Evolutionary conservation across 2,113 vertebrate species (phyloP).

Genomic region (Aramus guarauna): DNA sequence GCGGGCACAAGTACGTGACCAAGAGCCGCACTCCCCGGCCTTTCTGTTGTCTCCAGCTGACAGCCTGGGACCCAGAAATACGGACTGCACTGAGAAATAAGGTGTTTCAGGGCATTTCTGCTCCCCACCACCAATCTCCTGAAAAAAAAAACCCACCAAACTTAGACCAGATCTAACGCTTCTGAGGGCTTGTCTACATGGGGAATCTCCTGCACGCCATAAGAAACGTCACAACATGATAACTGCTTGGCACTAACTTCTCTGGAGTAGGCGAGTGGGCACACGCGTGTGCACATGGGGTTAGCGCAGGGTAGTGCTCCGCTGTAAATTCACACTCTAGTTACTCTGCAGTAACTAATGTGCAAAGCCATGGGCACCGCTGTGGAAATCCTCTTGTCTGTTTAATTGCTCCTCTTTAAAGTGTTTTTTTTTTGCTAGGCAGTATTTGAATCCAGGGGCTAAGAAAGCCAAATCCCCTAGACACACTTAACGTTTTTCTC

Average conservation of each 20-base stretch:
- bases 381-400: background rate
- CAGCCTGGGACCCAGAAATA: background rate
- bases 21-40: background rate
- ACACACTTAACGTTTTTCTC: background rate
- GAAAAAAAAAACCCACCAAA: background rate
- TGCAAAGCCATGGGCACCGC: background rate
- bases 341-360: background rate
- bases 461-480: background rate
- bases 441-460: background rate
- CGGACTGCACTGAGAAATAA: rapidly evolving
- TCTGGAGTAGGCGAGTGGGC: background rate
- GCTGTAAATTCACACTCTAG: rapidly evolving
- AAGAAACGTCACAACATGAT: rapidly evolving
- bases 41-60: background rate
- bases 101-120: background rate
- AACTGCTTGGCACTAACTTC: background rate
- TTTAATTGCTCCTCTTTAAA: background rate
- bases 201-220: background rate
- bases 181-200: background rate
- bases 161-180: background rate
- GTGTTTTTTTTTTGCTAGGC: background rate
- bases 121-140: background rate
- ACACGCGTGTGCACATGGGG: rapidly evolving
- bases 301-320: background rate
- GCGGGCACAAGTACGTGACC: background rate